A percentile compares a stretch with the other conserved stretches of the same genome.
phyloP scores from a whole-genome alignment of 2,113 vertebrate species.

The Capricornis sumatraensis region DNA sequence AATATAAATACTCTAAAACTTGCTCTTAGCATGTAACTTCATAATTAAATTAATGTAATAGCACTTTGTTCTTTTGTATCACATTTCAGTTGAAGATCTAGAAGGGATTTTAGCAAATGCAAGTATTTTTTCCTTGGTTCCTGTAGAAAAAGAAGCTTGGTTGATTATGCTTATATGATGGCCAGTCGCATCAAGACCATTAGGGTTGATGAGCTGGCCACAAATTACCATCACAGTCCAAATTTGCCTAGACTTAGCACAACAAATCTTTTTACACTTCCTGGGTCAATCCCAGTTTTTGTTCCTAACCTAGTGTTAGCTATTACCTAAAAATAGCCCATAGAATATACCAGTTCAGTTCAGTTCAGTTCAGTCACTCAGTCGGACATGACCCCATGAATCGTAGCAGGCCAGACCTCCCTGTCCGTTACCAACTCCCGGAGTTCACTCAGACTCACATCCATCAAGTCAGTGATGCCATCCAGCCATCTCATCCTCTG shows the following conservation, averaged over 20 bases:
- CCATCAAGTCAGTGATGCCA: no score
- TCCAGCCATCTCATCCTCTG: no score
- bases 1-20: conserved; percentile 47
- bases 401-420: no score
- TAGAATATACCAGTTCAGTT: not conserved
- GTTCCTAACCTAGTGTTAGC: not conserved
- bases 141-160: conserved; percentile 5
- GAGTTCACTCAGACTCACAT: no score
- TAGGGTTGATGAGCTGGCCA: not conserved
- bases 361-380: no score
- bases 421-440: no score
- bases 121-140: conserved; percentile 37
- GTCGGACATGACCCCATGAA: no score
- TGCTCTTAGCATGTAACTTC: conserved; percentile 56
- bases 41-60: conserved; percentile 56
- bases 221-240: not conserved
- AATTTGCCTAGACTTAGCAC: not conserved
- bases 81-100: conserved; percentile 50
- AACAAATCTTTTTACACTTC: not conserved
- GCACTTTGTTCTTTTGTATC: conserved; percentile 47
- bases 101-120: conserved; percentile 53
- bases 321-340: not conserved
- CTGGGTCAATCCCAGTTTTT: not conserved
- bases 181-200: not conserved
- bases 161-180: not conserved